Evolutionary conservation across 2,888 invertebrate species (phyloP).

Genomic region (Dynastes grantii): DNA sequence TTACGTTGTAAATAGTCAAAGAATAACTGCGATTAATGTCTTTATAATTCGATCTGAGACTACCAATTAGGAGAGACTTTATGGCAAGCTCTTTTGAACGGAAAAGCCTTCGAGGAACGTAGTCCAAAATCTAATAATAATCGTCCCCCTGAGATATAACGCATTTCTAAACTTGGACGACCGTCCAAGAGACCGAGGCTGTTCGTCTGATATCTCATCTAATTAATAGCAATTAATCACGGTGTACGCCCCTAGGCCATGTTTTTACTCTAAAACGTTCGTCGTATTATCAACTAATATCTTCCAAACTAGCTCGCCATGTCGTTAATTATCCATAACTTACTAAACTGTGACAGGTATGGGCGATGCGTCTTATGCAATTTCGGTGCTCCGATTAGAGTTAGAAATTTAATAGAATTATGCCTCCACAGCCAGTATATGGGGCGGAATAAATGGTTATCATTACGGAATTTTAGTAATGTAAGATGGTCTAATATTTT

Average conservation of each 20-base stretch:
- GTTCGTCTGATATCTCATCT: slow-evolving; percentile 57
- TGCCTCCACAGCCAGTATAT: background rate
- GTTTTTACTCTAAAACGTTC: slow-evolving; percentile 57
- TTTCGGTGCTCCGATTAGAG: slow-evolving; percentile 36
- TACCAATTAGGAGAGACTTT: slow-evolving; percentile 52
- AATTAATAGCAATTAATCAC: slow-evolving; percentile 63
- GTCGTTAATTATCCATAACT: slow-evolving; percentile 58
- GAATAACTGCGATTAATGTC: slow-evolving; percentile 51
- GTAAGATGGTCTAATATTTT: too few relatives aligned
- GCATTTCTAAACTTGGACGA: slow-evolving; percentile 57
- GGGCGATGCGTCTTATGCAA: slow-evolving; percentile 54
- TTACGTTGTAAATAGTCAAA: slow-evolving; percentile 44
- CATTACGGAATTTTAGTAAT: too few relatives aligned
- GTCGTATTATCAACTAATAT: slow-evolving; percentile 61
- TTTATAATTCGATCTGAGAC: slow-evolving; percentile 50
- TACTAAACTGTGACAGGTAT: slow-evolving; percentile 56
- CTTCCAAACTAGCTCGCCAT: slow-evolving; percentile 57
- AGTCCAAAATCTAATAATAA: slow-evolving; percentile 58
- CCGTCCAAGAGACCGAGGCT: slow-evolving; percentile 49
- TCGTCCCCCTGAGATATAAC: slow-evolving; percentile 57
- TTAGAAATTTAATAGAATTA: slow-evolving; percentile 45
- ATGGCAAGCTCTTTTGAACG: slow-evolving; percentile 50
- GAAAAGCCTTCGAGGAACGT: slow-evolving; percentile 49
- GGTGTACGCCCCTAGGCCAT: slow-evolving; percentile 56
- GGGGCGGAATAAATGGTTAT: background rate